Percentiles rank a stretch among this genome's conserved stretches.
Conservation (phyloP, 2,113 vertebrate genomes). For the Larimichthys polyactis region DNA sequence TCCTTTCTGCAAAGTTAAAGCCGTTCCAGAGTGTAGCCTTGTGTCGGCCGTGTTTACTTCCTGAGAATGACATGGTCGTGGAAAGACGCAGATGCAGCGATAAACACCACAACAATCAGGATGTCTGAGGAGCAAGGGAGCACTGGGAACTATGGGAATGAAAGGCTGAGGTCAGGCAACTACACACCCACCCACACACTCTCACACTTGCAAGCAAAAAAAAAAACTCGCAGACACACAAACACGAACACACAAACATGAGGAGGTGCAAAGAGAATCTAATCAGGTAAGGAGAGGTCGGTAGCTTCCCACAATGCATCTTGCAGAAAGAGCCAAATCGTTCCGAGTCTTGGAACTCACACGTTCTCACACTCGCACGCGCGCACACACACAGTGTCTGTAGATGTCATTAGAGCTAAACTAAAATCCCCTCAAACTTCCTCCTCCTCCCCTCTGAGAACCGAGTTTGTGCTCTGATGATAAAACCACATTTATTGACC, state of each 20-base stretch:
- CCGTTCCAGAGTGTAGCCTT: background rate
- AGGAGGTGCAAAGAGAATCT: background rate
- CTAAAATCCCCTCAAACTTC: slow-evolving; percentile 63
- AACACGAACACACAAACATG: slow-evolving; percentile 13
- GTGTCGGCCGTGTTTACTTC: slow-evolving; percentile 9
- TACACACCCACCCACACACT: background rate
- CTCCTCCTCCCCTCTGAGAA: slow-evolving; percentile 65
- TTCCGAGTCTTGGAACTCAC: background rate
- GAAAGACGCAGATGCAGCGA: background rate
- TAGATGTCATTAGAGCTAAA: slow-evolving; percentile 67
- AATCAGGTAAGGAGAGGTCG: slow-evolving; percentile 21
- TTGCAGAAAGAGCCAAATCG: slow-evolving; percentile 21
- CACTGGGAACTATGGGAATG: slow-evolving; percentile 57
- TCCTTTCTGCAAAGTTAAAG: background rate
- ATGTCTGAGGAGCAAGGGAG: slow-evolving; percentile 25
- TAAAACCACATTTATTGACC: slow-evolving; percentile 80
- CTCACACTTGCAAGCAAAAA: background rate
- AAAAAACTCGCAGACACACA: background rate
- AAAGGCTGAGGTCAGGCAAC: slow-evolving; percentile 43
- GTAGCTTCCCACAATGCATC: slow-evolving; percentile 56
- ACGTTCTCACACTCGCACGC: slow-evolving; percentile 10
- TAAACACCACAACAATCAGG: slow-evolving; percentile 1
- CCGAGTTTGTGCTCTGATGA: slow-evolving; percentile 67
- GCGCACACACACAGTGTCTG: slow-evolving; percentile 51
- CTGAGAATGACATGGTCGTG: background rate